These are phyloP conservation scores for Graptemys geographica DNA, from an alignment of 2,797 vertebrate species.

Conservation along the genomic window DNA sequence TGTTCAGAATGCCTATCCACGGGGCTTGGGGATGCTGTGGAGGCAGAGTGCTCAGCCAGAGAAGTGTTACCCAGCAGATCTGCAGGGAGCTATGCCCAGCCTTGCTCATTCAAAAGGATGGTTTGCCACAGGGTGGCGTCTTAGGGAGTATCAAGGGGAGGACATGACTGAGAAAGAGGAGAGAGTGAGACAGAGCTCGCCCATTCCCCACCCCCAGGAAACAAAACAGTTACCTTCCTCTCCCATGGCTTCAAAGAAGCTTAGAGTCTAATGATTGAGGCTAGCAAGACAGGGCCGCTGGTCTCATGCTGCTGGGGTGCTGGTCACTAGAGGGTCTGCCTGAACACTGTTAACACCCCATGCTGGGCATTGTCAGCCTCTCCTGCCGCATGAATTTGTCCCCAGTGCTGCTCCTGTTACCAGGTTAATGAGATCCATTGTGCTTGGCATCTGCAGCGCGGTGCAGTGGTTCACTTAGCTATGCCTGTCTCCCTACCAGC, in stretches of 20 bases:
- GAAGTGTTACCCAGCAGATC: not conserved
- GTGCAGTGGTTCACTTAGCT: not conserved
- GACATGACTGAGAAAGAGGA: not conserved
- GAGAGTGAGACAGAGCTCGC: not conserved
- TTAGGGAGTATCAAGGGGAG: not conserved
- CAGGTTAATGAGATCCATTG: not conserved
- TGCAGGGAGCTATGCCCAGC: not conserved
- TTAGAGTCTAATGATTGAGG: not conserved
- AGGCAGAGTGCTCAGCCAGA: not conserved
- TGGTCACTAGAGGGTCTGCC: not conserved
- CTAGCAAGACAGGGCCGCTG: not conserved
- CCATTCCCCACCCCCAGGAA: not conserved
- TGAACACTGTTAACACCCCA: not conserved
- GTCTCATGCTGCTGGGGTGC: not conserved
- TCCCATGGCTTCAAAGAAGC: not conserved
- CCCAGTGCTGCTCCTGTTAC: not conserved
- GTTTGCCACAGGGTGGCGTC: not conserved
- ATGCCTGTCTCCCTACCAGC: not conserved
- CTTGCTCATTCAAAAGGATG: not conserved
- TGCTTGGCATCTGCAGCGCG: not conserved
- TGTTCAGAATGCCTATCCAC: not conserved
- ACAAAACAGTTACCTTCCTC: not conserved
- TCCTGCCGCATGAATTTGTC: not conserved
- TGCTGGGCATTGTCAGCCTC: not conserved
- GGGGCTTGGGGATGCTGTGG: too few species aligned